These are phyloP conservation scores for Ctenomys sociabilis DNA, from an alignment of 2,113 vertebrate species.

Conservation along the genomic window DNA sequence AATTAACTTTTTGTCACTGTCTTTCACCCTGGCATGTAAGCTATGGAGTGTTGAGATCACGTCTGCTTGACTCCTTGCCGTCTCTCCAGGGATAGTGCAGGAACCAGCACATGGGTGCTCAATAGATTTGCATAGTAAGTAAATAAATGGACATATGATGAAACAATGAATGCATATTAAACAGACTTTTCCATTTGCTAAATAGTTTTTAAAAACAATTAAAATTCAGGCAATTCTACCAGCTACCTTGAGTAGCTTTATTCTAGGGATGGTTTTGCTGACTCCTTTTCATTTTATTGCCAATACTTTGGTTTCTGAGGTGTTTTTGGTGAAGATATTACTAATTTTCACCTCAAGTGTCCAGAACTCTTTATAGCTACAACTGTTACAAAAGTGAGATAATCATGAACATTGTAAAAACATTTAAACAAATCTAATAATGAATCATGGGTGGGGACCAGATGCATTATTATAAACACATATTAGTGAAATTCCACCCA, in stretches of 20 bases:
- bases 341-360: background rate
- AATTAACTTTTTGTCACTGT: background rate
- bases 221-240: constrained; percentile 4
- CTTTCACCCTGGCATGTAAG: constrained; percentile 11
- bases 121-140: background rate
- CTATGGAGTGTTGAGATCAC: background rate
- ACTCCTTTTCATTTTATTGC: background rate
- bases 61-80: background rate
- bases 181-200: background rate
- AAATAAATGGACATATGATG: background rate
- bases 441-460: no score
- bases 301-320: background rate
- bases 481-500: background rate
- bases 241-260: background rate
- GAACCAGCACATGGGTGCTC: background rate
- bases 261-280: constrained; percentile 34
- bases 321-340: constrained; percentile 21
- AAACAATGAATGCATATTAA: background rate
- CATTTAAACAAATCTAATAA: background rate
- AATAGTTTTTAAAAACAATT: background rate
- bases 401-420: background rate
- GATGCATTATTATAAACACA: background rate
- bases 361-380: background rate
- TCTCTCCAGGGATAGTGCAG: background rate
- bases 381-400: constrained; percentile 12